Percentiles rank a stretch among this genome's conserved stretches.
These are phyloP conservation scores for Diuraphis noxia DNA, from an alignment of 1,140 invertebrate genomes.

Conservation along the genomic window DNA sequence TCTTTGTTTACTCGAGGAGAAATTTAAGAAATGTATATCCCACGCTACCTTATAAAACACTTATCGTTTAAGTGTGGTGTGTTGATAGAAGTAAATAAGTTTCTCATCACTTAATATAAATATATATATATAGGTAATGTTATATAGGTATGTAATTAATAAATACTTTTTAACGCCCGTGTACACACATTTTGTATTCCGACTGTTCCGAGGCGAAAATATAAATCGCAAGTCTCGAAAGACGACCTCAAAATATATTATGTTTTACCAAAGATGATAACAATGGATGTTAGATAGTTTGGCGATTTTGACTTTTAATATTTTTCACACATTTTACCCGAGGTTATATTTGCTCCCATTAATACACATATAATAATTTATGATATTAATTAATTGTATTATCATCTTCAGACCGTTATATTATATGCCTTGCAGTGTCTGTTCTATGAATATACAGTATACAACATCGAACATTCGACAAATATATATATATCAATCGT, in stretches of 20 bases:
- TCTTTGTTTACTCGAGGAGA: constrained; percentile 29
- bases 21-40: constrained; percentile 30
- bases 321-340: not conserved
- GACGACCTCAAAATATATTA: not conserved
- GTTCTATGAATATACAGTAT: not conserved
- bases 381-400: not conserved
- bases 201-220: not conserved
- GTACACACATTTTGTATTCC: not conserved
- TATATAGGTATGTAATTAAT: not conserved
- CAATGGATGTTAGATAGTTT: not conserved
- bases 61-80: not conserved
- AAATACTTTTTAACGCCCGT: not conserved
- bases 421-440: not conserved
- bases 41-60: constrained; percentile 33
- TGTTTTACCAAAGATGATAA: not conserved
- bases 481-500: not conserved
- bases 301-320: not conserved
- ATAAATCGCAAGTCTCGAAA: not conserved
- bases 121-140: not conserved
- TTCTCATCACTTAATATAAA: constrained; percentile 14
- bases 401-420: not conserved
- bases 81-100: constrained; percentile 17
- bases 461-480: not conserved
- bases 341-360: not conserved
- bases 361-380: not conserved